Evolutionary conservation across 1,140 invertebrate species (phyloP), one percentile per base, ranked within the genome.

Genomic region (Drosophila sp.): DNA sequence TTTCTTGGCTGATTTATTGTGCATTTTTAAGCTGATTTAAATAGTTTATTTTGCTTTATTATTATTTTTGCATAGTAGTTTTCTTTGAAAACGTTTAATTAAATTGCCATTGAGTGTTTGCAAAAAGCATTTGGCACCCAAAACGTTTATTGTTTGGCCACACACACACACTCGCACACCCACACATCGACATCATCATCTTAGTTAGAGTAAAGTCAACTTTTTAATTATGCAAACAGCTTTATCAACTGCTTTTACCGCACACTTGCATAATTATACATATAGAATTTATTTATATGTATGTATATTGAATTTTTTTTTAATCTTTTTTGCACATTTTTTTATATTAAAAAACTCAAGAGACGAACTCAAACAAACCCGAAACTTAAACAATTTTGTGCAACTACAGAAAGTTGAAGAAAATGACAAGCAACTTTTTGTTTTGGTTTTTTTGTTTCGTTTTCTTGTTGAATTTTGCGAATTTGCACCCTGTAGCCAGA

Each of bases 191-290:
- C 72, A 64, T 57, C 72, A 74, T 32, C 73, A 75, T 75, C 56
- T 50, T 50, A 50, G 44, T 50, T 50, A 27, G 25, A 27, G 44
- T 3, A 50, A 50, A 50, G 44, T 50, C 44, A 50, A 75, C 66
- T 72, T 75, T 75, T 75, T 76, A 76, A 76, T 76, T 76, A 69
- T 75, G 72, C 73, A 76, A 65, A 25, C 72, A 60, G 72, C 63
- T 70, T 74, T 75, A 67, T 63, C 73, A 76, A 66, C 44, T 50
- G 44, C 10, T 50, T 50, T 27, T 50, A 7, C 44, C 44, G 25
- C 44, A 62, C 65, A 76, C 74, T 76, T 76, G 74, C 72, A 76
- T 76, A 76, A 76, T 76, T 76, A 76, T 76, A 17, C 17, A 17
- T 17, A 63, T 63, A 76, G 70, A 76, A 56, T 76, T 76, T 76